phyloP scores from a whole-genome alignment of 1,140 invertebrate species.

The Lepidurus packardi region DNA sequence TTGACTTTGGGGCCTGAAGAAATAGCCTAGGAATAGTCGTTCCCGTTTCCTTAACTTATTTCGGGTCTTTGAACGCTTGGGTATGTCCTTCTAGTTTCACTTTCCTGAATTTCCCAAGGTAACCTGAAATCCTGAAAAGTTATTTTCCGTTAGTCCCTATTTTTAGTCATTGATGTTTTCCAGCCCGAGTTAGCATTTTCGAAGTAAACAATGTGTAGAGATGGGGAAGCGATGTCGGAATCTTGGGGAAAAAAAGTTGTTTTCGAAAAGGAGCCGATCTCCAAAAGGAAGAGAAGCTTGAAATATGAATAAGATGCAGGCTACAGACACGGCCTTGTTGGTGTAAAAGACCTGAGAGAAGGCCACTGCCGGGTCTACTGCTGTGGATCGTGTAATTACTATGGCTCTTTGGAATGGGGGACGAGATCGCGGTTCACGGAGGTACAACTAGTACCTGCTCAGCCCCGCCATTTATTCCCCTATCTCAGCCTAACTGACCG shows the following conservation, averaged over 20 bases:
- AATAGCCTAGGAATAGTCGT: not conserved
- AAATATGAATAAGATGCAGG: not conserved
- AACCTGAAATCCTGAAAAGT: no score
- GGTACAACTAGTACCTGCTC: not conserved
- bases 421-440: not conserved
- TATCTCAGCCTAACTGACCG: not conserved
- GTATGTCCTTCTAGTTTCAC: not conserved
- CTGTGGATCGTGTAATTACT: not conserved
- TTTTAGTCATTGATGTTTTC: no score
- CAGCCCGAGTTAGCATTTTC: no score
- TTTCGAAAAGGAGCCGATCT: no score
- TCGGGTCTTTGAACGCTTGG: not conserved
- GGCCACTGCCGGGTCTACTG: not conserved
- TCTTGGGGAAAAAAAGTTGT: no score
- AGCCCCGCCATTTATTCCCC: not conserved
- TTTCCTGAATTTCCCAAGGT: not conserved
- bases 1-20: not conserved
- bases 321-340: not conserved
- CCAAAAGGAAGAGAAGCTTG: not conserved
- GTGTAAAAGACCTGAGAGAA: not conserved
- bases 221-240: no score
- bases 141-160: no score
- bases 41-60: not conserved
- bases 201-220: no score
- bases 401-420: not conserved